Percentiles rank a stretch among this genome's conserved stretches.
phyloP scores from a whole-genome alignment of 2,888 invertebrate genomes.

The Antheraea assamensis region DNA sequence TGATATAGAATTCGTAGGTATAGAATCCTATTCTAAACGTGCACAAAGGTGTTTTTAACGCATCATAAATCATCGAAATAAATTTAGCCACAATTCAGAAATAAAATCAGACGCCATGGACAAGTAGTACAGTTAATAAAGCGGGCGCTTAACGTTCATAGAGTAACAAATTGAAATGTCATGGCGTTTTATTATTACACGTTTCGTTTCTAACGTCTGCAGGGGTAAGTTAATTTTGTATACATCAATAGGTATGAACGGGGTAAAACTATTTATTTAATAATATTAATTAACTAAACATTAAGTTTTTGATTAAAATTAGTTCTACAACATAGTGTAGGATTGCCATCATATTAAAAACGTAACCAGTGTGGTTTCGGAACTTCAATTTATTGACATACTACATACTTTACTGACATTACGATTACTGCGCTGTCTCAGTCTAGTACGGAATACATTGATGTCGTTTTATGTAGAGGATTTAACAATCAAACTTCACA shows the following conservation, averaged over 20 bases:
- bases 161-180: neutral
- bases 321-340: neutral
- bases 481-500: conserved; percentile 21
- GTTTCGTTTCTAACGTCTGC: too few relatives aligned
- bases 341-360: neutral
- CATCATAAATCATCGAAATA: neutral
- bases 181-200: too few relatives aligned
- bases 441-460: neutral
- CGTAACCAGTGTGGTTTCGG: neutral
- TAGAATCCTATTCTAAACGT: conserved; percentile 20
- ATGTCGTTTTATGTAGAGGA: conserved; percentile 22
- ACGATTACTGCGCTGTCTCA: neutral
- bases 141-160: neutral
- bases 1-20: neutral
- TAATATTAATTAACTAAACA: neutral
- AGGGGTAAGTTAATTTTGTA: too few relatives aligned
- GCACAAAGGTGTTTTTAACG: neutral
- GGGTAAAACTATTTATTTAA: neutral
- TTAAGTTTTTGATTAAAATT: neutral
- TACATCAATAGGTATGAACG: neutral
- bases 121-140: neutral
- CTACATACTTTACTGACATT: too few relatives aligned
- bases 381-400: neutral
- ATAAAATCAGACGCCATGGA: neutral
- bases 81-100: neutral